Evolutionary conservation across 2,113 vertebrate species (phyloP), one percentile per base, ranked within the genome.

Genomic region (Diphyllodes magnificus): DNA sequence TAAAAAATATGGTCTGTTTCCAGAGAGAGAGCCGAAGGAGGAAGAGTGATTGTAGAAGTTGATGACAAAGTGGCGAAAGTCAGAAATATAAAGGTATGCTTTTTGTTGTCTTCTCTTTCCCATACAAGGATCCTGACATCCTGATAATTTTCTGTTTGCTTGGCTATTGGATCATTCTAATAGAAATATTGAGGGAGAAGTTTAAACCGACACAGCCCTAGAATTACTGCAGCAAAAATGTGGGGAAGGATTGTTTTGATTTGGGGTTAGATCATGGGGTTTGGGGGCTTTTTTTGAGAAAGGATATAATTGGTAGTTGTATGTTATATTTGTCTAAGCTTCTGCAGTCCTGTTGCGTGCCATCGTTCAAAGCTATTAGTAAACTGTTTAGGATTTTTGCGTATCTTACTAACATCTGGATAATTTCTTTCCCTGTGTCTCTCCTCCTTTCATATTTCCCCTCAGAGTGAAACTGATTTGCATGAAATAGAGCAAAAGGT

Each of bases 21-120:
- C 97, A 99, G 99, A 97, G 99, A 99, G 97, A 97, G 65, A 70
- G 96, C 97, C 72, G 98, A 99, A 91, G 99, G 98, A 94, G 98
- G 98, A 96, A 97, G 82, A 97, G 96, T 99, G 61, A 98, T 99
- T 23, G 98, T 99, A 82, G 98, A 99, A 97, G 98, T 99, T 96
- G 98, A 99, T 89, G 98, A 98, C 89, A 99, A 98, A 96, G 97
- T 98, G 92, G 98, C 98, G 49, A 99, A 98, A 97, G 97, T 99
- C 84, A 98, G 91, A 97, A 99, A 99, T 94, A 92, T 98, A 90
- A 99, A 99, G 99, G 99, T 99, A 98, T 97, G 98, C 13, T 80
- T 95, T 70, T 59, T 87, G n/a, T 79, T n/a, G 5, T 44, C 15
- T 73, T 60, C 6, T 24, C 31, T 85, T 92, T 88, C 39, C 85